Evolutionary conservation across 2,113 vertebrate genomes (phyloP).

Genomic region (Salvator merianae): DNA sequence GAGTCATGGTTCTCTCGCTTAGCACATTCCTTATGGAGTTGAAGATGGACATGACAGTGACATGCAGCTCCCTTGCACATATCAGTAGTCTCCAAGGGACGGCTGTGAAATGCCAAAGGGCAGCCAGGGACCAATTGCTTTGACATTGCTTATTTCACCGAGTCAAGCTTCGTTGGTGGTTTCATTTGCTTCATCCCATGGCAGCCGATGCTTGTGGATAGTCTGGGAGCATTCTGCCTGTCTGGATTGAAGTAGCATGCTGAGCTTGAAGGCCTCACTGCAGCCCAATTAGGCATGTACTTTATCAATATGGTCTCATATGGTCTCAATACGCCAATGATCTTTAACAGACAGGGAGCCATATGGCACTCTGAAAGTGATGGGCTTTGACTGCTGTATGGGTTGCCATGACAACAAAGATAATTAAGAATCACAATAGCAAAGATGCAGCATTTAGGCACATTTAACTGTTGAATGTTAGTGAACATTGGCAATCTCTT

Average conservation of each 20-base stretch:
- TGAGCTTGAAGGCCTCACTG: not conserved
- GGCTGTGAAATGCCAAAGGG: not conserved
- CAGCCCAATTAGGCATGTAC: not conserved
- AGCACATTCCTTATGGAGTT: not conserved
- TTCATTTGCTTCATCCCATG: constrained; percentile 25
- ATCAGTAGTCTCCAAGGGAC: constrained; percentile 16
- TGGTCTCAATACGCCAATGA: constrained; percentile 29
- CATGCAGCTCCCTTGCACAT: not conserved
- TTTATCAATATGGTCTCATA: constrained; percentile 1
- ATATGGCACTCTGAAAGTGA: constrained; percentile 19
- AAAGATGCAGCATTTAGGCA: not conserved
- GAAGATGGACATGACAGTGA: not conserved
- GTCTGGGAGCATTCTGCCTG: not conserved
- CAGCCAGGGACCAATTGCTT: constrained; percentile 27
- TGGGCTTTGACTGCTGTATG: not conserved
- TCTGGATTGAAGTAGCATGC: not conserved
- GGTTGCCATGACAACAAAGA: constrained; percentile 9
- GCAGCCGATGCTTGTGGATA: constrained; percentile 13
- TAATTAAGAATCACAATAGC: constrained; percentile 28
- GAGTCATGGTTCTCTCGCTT: not conserved
- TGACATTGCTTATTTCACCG: not conserved
- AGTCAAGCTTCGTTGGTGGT: not conserved
- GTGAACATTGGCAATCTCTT: not conserved
- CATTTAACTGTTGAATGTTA: not conserved
- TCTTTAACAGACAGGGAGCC: constrained; percentile 16